A percentile compares a stretch with the other conserved stretches of the same genome.
Evolutionary conservation across 2,113 vertebrate genomes (phyloP).

Genomic region (Syrrhaptes paradoxus): DNA sequence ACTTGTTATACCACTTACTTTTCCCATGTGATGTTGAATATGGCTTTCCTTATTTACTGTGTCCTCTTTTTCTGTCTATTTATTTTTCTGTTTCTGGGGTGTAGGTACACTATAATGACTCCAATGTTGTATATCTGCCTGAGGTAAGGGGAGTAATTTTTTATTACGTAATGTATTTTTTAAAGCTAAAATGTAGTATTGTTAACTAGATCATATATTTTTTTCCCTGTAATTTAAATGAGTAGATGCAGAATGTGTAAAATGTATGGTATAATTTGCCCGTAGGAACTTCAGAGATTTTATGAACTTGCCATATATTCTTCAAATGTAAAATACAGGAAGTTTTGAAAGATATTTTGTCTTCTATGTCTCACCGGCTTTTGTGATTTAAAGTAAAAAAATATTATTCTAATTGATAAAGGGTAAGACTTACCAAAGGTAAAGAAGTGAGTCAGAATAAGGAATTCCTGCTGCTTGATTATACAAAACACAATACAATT

Average conservation of each 20-base stretch:
- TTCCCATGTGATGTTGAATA: not conserved
- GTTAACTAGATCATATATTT: not conserved
- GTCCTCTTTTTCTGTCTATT: not conserved
- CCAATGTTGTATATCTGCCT: not conserved
- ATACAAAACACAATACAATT: slow-evolving; percentile 42
- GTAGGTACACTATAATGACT: not conserved
- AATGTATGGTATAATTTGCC: not conserved
- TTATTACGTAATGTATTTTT: not conserved
- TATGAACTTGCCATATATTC: not conserved
- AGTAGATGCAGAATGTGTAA: not conserved
- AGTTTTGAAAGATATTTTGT: not conserved
- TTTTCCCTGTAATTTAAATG: not conserved
- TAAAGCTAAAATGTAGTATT: not conserved
- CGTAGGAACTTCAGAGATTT: not conserved
- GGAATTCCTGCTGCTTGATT: slow-evolving; percentile 35
- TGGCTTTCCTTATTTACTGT: not conserved
- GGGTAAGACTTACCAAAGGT: not conserved
- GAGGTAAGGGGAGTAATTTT: not conserved
- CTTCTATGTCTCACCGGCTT: rapidly evolving
- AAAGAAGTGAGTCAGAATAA: not conserved
- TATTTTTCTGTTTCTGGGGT: not conserved
- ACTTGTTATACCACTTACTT: not conserved
- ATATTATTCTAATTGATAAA: not conserved
- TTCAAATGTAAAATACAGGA: not conserved
- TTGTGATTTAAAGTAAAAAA: not conserved